phyloP scores from a whole-genome alignment of 2,113 vertebrate genomes.

The Oreamnos americanus region DNA sequence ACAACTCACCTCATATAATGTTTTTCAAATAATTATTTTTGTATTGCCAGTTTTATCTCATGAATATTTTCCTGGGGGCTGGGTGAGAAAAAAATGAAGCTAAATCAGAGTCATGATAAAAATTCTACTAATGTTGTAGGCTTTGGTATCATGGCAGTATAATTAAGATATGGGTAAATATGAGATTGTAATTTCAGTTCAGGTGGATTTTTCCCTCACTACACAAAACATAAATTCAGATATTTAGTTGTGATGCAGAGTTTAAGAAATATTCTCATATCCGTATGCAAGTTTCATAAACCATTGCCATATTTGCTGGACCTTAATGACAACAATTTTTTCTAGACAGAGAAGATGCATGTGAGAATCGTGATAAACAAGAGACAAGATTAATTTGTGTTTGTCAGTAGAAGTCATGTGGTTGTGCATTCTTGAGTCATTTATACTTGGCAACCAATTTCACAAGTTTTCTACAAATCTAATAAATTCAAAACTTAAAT shows the following conservation, averaged over 20 bases:
- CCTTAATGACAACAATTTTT: conserved; percentile 6
- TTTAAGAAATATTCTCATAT: not conserved
- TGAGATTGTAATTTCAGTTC: conserved; percentile 34
- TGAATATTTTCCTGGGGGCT: conserved; percentile 82
- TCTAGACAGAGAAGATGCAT: conserved; percentile 52
- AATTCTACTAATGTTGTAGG: conserved; percentile 32
- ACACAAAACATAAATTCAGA: conserved; percentile 44
- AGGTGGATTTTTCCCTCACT: not conserved
- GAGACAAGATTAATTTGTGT: conserved; percentile 65
- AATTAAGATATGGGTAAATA: conserved; percentile 39
- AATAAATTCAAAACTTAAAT: conserved; percentile 55
- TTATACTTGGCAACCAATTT: conserved; percentile 65
- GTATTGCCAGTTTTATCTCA: conserved; percentile 82
- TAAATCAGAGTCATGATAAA: conserved; percentile 50
- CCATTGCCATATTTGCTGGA: conserved; percentile 25
- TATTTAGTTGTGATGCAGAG: not conserved
- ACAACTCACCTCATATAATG: conserved; percentile 91
- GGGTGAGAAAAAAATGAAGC: conserved; percentile 52
- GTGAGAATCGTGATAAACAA: conserved; percentile 21
- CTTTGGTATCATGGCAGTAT: conserved; percentile 42
- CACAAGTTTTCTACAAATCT: conserved; percentile 71
- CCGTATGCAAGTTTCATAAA: not conserved
- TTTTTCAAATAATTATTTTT: conserved; percentile 89
- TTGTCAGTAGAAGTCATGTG: conserved; percentile 66
- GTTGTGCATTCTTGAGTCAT: conserved; percentile 63